Evolutionary conservation across 2,888 invertebrate genomes (phyloP), one percentile per base, ranked within the genome.

Genomic region (Tethea ocularis): DNA sequence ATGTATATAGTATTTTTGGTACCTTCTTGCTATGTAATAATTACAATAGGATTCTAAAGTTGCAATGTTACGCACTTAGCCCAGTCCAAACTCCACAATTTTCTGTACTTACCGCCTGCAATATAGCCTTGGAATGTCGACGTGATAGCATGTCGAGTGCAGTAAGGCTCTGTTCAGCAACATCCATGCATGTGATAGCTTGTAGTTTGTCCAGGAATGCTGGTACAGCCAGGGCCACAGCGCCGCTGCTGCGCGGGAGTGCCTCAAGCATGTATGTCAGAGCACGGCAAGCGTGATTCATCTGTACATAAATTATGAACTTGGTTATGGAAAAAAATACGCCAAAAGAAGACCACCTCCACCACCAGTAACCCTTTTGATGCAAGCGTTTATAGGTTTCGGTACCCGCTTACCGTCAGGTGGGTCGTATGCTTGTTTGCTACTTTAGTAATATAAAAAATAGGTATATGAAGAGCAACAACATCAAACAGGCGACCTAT

Each of bases 191-290:
- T 73, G 99, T 99, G 77, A 99, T 99, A 24, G 98, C 97, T 92
- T 99, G 98, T 60, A 99, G 94, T 91, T 98, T 99, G 89, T 99
- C 98, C 59, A 99, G 93, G 91, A 99, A 98, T 0, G 98, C 97
- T 1, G 99, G 99, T 61, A 99, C 98, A 2, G 99, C 99, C 78
- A 99, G 98, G 2, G 99, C 98, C 11, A 99, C 98, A 2, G 99
- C 97, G 23, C 97, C 97, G 56, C 99, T 98, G 41, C 99, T 99
- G 61, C 99, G 95, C 0, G 99, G 99, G 70, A 99, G 86, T 0
- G 99, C 99, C 89, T 99, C 99, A 95, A 99, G 96, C 99, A 99
- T 99, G 90, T 99, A 99, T 0, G 99, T 99, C 46, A 99, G 94
- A 0, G 99, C 99, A 51, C 99, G 96, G 82, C 99, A 99, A 0